phyloP scores from a whole-genome alignment of 2,113 vertebrate genomes.

The Manacus vitellinus region DNA sequence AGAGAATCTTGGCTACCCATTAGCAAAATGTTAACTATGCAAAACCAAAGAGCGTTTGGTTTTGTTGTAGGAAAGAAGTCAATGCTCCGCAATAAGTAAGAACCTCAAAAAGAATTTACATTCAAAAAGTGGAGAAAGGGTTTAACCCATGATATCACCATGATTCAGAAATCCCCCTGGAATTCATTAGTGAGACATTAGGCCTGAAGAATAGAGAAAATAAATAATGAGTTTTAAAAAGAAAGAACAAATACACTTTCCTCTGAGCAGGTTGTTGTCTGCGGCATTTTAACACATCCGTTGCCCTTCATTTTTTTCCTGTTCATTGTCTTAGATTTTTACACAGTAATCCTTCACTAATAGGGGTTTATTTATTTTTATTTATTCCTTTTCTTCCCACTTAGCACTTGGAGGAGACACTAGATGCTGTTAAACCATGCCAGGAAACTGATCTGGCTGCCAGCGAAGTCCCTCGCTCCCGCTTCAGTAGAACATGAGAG shows the following conservation, averaged over 20 bases:
- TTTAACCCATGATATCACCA: conserved; percentile 81
- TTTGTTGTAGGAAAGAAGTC: conserved; percentile 81
- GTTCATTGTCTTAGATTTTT: conserved; percentile 32
- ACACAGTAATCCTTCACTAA: conserved; percentile 52
- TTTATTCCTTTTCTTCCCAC: conserved; percentile 4
- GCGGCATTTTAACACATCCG: neutral
- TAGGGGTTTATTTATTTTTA: neutral
- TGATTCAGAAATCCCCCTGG: conserved; percentile 75
- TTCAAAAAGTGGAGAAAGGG: conserved; percentile 76
- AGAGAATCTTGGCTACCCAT: conserved; percentile 81
- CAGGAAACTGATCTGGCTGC: neutral
- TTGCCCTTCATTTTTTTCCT: conserved; percentile 34
- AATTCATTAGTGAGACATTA: conserved; percentile 65
- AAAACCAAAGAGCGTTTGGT: conserved; percentile 83
- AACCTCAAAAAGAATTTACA: conserved; percentile 86
- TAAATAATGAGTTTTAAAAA: conserved; percentile 64
- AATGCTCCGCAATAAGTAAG: conserved; percentile 75
- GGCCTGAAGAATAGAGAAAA: conserved; percentile 61
- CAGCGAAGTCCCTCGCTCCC: neutral
- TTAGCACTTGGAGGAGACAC: neutral
- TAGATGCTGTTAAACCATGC: neutral
- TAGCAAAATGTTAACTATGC: conserved; percentile 90
- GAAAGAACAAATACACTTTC: conserved; percentile 59
- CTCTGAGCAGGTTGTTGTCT: conserved; percentile 39
- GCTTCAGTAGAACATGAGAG: neutral